Evolutionary conservation across 2,113 vertebrate species (phyloP), one percentile per base, ranked within the genome.

Genomic region (Crocuta crocuta): DNA sequence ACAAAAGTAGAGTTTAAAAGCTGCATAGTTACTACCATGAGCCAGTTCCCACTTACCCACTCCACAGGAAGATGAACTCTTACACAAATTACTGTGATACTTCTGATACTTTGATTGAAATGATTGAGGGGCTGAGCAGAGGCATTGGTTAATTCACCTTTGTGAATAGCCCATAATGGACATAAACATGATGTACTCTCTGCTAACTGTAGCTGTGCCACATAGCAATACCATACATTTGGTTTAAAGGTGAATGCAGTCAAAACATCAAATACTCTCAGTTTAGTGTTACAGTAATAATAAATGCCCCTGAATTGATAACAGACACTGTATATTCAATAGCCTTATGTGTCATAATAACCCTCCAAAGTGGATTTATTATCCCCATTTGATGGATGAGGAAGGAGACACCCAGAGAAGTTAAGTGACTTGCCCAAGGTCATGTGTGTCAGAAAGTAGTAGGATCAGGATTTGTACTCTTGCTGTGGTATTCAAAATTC

Each of bases 41-140:
- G 35, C 73, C n/a, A 0, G 4, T 79, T 53, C 3, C 58, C 10
- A 70, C 35, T 78, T 68, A 84, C n/a, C 0, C 0, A 50, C 4
- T 55, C 76, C 66, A 82, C 55, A 71, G 71, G 81, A 89, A 97
- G 93, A 66, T 68, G 16, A 94, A 80, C 13, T 35, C 6, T 79
- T 53, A 71, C 7, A 66, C 0, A 55, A 79, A 79, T 96, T 50
- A 58, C 43, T 88, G 48, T 68, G 39, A 43, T 33, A 74, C 23
- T 89, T 95, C 7, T 23, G 39, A n/a, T 53, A 65, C 74, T 92
- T 89, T 90, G 7, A 76, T 58, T 92, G 94, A 95, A 94, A 83
- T 79, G 10, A 82, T 12, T 23, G 26, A 78, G 66, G 24, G 31
- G 43, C 7, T 58, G 12, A 88, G 28, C 24, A 55, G 61, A 95